Base-by-base conservation (phyloP, 2,113 vertebrate species). In the Mastomys natalensis region DNA sequence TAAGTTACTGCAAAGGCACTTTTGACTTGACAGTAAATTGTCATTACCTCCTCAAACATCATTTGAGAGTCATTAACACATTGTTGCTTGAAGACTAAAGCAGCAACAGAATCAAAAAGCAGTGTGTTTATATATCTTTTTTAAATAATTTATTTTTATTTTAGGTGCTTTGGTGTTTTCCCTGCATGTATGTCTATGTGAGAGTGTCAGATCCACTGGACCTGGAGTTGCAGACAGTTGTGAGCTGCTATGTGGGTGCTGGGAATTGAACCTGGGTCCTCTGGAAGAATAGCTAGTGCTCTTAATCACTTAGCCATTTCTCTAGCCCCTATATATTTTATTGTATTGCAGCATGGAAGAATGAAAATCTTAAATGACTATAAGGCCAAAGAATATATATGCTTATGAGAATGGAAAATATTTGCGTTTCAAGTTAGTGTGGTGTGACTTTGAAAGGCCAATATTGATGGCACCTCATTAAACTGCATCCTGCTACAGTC, bases 331-430 rank as follows among this genome's bases (percentile, higher is more conserved):
- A 64, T 29, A 22, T 76, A 26, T 82, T 60, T 89, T 73, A 62
- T 78, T 73, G 53, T 91, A 7, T 91, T 45, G 29, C 3, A 78
- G 6, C 58, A 40, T 74, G 19, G 40, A 48, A 89, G 34, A 74
- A 37, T 72, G 84, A 85, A 94, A 34, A 40, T 89, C 64, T 81
- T 74, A 92, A 93, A 72, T 87, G 62, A 74, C 55, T 93, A 40
- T 78, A 80, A 43, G 74, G 74, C 8, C 21, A 91, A 93, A 53
- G 13, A 78, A 45, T 53, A 3, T 16, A 9, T 55, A 68, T 22
- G 17, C 74, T 66, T 93, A 11, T 85, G 72, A 74, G 24, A 74
- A 22, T 74, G 40, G 51, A 93, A 91, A 89, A 37, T 87, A 89
- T 40, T 72, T 95, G n/a, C 62, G 48, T 76, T 95, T 95, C 45